A percentile compares a stretch with the other conserved stretches of the same genome.
Evolutionary conservation across 2,113 vertebrate species (phyloP).

Genomic region (Aplodontia rufa): DNA sequence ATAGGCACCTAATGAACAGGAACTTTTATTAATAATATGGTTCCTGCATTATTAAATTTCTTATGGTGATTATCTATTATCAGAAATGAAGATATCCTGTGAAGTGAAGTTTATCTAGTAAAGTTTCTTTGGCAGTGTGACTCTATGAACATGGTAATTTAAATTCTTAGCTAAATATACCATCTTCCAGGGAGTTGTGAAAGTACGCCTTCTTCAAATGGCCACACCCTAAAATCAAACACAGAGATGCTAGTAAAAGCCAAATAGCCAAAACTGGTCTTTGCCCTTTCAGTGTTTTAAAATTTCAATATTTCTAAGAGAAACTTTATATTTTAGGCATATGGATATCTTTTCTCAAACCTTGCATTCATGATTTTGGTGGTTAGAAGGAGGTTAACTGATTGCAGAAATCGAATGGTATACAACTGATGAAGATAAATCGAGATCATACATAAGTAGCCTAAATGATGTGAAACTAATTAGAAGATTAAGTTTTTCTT

Average conservation of each 20-base stretch:
- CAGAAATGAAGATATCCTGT: not conserved
- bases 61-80: not conserved
- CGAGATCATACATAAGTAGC: not conserved
- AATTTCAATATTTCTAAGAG: not conserved
- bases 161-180: not conserved
- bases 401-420: not conserved
- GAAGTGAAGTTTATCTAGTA: not conserved
- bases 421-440: not conserved
- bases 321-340: not conserved
- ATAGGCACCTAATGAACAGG: not conserved
- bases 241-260: not conserved
- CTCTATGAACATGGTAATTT: not conserved
- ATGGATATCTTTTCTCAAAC: not conserved
- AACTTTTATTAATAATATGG: conserved; percentile 6
- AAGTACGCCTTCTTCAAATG: not conserved
- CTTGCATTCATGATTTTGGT: conserved; percentile 5
- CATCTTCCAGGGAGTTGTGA: not conserved
- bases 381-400: conserved; percentile 3
- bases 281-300: not conserved
- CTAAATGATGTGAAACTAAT: not conserved
- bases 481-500: not conserved
- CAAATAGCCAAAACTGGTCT: not conserved
- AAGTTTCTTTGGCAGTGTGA: not conserved
- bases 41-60: not conserved
- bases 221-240: not conserved